phyloP scores from a whole-genome alignment of 2,888 invertebrate species.

The Lypha dubia region DNA sequence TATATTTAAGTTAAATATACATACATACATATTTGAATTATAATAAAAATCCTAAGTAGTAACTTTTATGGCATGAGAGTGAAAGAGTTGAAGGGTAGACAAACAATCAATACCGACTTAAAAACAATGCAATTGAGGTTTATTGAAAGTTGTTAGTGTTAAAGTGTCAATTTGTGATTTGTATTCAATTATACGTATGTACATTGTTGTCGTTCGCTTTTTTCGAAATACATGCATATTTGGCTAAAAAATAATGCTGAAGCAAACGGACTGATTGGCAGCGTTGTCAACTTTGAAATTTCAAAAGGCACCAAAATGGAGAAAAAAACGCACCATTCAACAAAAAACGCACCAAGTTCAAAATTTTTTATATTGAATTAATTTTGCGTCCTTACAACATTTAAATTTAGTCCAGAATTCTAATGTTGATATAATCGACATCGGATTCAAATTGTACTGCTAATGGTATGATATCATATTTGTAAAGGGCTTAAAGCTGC shows the following conservation, averaged over 20 bases:
- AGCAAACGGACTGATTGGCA: constrained; percentile 51
- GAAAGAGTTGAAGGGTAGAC: constrained; percentile 32
- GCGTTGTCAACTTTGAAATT: no score
- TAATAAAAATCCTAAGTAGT: constrained; percentile 39
- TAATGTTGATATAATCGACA: no score
- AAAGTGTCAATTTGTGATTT: constrained; percentile 71
- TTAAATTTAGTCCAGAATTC: no score
- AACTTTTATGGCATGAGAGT: constrained; percentile 6
- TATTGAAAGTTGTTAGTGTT: constrained; percentile 61
- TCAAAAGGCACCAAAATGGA: no score
- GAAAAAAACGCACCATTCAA: no score
- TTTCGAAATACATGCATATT: no score
- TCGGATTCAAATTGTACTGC: no score
- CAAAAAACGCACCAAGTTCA: no score
- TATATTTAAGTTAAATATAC: constrained; percentile 21
- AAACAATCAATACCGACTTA: constrained; percentile 19
- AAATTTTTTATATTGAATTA: no score
- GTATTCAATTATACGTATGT: constrained; percentile 70
- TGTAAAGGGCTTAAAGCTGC: no score
- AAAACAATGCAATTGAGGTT: constrained; percentile 48
- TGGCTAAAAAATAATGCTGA: constrained; percentile 32
- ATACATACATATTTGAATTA: constrained; percentile 46
- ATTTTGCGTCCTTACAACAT: no score
- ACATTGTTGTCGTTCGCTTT: constrained; percentile 51
- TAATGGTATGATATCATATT: no score